Conservation (phyloP, 2,113 vertebrate genomes). For the Osmerus mordax region DNA sequence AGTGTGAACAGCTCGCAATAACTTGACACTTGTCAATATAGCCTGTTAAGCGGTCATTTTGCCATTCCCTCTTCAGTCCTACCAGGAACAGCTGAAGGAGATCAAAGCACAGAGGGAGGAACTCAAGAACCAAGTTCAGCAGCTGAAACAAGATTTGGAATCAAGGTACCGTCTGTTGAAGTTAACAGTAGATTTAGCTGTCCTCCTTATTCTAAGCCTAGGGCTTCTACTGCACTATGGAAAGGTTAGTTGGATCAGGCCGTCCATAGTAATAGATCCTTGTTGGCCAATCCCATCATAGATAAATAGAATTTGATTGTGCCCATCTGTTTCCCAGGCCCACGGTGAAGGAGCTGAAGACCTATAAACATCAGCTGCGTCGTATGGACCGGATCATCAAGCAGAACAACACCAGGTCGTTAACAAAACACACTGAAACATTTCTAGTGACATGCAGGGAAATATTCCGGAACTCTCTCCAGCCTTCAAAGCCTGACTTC, state of each 20-base stretch:
- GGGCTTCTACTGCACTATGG: too few relatives aligned
- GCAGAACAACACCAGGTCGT: conserved; percentile 66
- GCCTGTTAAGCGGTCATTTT: neutral
- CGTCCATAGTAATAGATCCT: too few relatives aligned
- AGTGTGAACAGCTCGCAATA: too few relatives aligned
- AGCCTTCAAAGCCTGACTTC: too few relatives aligned
- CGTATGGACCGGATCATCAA: conserved; percentile 73
- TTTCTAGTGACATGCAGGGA: too few relatives aligned
- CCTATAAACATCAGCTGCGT: conserved; percentile 79
- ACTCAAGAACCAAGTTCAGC: conserved; percentile 72
- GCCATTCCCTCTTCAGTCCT: conserved; percentile 57
- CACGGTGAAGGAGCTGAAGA: conserved; percentile 73
- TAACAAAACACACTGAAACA: neutral
- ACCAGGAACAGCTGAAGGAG: conserved; percentile 78
- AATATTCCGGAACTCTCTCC: too few relatives aligned
- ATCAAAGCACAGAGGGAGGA: conserved; percentile 69
- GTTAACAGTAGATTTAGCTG: too few relatives aligned
- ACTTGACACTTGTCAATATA: too few relatives aligned
- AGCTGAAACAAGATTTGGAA: conserved; percentile 77
- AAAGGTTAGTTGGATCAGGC: too few relatives aligned
- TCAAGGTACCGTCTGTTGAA: conserved; percentile 61
- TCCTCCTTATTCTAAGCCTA: too few relatives aligned
- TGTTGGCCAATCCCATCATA: too few relatives aligned
- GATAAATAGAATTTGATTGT: too few relatives aligned
- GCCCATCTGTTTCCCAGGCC: conserved; percentile 57